phyloP scores from a whole-genome alignment of 2,113 vertebrate species.

The Mesembrinibis cayennensis region DNA sequence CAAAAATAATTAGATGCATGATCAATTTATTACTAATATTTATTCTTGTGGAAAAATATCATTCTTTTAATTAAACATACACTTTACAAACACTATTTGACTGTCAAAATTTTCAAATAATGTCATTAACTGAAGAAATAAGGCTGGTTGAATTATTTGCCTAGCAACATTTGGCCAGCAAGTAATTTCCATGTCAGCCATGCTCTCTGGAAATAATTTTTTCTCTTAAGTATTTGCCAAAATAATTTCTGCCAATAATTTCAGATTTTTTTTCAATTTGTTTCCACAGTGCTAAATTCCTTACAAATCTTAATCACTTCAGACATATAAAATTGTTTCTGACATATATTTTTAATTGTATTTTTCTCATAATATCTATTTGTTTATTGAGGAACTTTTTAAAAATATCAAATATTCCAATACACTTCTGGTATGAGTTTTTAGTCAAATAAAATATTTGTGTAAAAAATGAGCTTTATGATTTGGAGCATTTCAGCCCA shows the following conservation, averaged over 20 bases:
- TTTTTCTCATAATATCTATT: not conserved
- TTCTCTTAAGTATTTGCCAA: not conserved
- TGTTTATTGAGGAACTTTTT: not conserved
- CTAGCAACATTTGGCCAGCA: not conserved
- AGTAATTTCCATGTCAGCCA: conserved; percentile 5
- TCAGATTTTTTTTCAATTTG: not conserved
- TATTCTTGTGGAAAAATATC: not conserved
- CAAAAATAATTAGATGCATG: not conserved
- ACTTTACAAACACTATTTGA: not conserved
- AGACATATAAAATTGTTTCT: not conserved
- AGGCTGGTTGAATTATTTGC: not conserved
- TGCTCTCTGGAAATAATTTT: not conserved
- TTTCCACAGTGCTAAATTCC: not conserved
- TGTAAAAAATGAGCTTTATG: not conserved
- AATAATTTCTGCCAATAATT: not conserved
- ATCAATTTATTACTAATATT: not conserved
- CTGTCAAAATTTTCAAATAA: not conserved
- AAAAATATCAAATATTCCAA: not conserved
- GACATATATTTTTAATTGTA: not conserved
- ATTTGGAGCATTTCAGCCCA: not conserved
- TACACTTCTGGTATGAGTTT: not conserved
- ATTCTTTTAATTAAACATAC: not conserved
- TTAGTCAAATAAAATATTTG: not conserved
- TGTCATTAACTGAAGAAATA: not conserved
- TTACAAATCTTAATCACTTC: not conserved